Conservation (phyloP, 2,797 vertebrate genomes). For the Cynodonichthys magdalenae region DNA sequence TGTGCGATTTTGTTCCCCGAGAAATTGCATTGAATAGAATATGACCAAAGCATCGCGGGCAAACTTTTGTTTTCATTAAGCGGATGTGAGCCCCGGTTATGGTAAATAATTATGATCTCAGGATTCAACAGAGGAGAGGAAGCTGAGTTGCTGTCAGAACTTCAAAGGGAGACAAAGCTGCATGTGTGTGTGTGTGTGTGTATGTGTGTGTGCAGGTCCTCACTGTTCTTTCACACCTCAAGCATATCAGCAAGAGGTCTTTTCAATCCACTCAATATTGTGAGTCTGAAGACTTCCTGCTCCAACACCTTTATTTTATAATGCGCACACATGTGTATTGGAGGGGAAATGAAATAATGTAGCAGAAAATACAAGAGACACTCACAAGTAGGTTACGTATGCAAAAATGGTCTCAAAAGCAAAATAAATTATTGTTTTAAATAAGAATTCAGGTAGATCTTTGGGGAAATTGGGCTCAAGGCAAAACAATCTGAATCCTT, state of each 20-base stretch:
- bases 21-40: slow-evolving; percentile 69
- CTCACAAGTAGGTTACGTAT: slow-evolving; percentile 39
- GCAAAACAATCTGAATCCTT: slow-evolving; percentile 47
- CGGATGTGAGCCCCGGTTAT: slow-evolving; percentile 44
- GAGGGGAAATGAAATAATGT: slow-evolving; percentile 11
- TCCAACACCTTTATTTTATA: slow-evolving; percentile 59
- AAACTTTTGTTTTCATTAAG: slow-evolving; percentile 62
- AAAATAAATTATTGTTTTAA: slow-evolving; percentile 59
- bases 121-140: slow-evolving; percentile 46
- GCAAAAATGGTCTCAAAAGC: slow-evolving; percentile 42
- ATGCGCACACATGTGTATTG: slow-evolving; percentile 36
- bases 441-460: slow-evolving; percentile 29
- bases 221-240: slow-evolving; percentile 63
- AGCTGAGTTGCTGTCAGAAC: slow-evolving; percentile 63
- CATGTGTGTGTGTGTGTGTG: slow-evolving; percentile 47
- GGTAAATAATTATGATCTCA: slow-evolving; percentile 71
- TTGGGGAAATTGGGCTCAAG: slow-evolving; percentile 30
- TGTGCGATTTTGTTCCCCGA: slow-evolving; percentile 48
- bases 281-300: slow-evolving; percentile 58
- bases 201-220: slow-evolving; percentile 55
- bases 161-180: slow-evolving; percentile 66
- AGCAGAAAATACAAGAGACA: slow-evolving; percentile 6
- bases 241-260: slow-evolving; percentile 66
- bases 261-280: slow-evolving; percentile 63
- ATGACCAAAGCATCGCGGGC: slow-evolving; percentile 43